Conservation (phyloP, 2,797 vertebrate species). For the Hirundo rustica region DNA sequence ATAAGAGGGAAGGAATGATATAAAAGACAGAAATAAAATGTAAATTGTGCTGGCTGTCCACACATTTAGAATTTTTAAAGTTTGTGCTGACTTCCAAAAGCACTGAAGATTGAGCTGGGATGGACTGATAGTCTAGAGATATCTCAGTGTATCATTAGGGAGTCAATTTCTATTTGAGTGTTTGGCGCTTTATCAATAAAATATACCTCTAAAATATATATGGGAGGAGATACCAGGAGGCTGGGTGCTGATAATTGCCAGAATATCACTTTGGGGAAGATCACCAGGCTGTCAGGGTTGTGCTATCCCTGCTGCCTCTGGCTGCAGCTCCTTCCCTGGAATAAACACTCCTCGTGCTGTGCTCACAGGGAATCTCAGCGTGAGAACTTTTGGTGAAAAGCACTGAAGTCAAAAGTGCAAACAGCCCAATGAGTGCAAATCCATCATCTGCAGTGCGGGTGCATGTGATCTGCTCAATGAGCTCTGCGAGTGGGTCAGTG, state of each 20-base stretch:
- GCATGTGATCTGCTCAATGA: background rate
- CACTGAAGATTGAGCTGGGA: background rate
- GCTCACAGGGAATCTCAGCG: background rate
- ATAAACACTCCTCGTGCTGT: accelerated
- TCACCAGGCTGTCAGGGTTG: accelerated
- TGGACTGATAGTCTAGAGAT: background rate
- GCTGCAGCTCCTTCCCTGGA: background rate
- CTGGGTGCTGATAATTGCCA: background rate
- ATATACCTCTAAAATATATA: background rate
- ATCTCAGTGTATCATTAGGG: background rate
- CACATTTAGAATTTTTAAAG: background rate
- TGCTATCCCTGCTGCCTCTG: background rate
- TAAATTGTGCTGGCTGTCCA: background rate
- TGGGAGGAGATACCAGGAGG: background rate
- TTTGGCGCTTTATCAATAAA: background rate
- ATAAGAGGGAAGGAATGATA: background rate
- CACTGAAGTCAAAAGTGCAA: background rate
- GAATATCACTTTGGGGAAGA: background rate
- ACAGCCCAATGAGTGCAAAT: background rate
- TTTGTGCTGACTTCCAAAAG: background rate
- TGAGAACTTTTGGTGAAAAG: background rate
- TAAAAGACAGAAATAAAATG: background rate
- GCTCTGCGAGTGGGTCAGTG: background rate
- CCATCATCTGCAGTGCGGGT: background rate
- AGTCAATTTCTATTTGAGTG: background rate